Base-by-base conservation (phyloP, 2,888 invertebrate genomes). In the Mylabris sibirica region DNA sequence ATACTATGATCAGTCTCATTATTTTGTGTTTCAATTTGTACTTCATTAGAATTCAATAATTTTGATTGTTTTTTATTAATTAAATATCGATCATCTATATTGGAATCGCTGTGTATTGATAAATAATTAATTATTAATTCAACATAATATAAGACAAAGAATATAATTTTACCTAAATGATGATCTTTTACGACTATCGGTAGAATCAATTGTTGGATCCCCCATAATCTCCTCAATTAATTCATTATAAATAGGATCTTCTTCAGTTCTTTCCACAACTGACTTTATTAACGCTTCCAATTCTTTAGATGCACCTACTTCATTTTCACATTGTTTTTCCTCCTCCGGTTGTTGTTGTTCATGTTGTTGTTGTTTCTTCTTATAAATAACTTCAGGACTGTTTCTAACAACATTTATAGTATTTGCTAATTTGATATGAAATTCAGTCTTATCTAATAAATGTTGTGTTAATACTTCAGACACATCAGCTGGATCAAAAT, bases 361-460 rank as follows among this genome's bases (percentile, higher is more conserved):
- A 44, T 41, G 17, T 60, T 35, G 9, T 38, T 59, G 30, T 64
- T 34, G 11, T 35, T 11, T 8, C 49, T 63, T n/a, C 26, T 26
- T n/a, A 17, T 20, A 8, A 59, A 26, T 26, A 60, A 53, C 72
- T n/a, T 77, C 75, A 11, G 77, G 76, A 53, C 74, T 77, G 61
- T 77, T 77, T 64, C 82, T 81, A 22, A 84, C 83, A 77, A 83
- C 86, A 73, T 88, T 88, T 63, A 88, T 88, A 75, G 86, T 87
- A 68, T 87, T 86, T 22, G 88, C 88, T 62, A 89, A 84, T 75
- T 86, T 86, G 75, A 87, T 86, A 75, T 87, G 87, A 59, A 88
- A 80, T 83, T 89, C 86, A 12, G 81, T 84, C 72, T 86, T 85
- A 74, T 86, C 85, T 63, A 88, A 75, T 8, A 88, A 78, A 64